These are phyloP conservation scores for Eufriesea mexicana DNA, from an alignment of 1,140 invertebrate genomes.

Conservation along the genomic window DNA sequence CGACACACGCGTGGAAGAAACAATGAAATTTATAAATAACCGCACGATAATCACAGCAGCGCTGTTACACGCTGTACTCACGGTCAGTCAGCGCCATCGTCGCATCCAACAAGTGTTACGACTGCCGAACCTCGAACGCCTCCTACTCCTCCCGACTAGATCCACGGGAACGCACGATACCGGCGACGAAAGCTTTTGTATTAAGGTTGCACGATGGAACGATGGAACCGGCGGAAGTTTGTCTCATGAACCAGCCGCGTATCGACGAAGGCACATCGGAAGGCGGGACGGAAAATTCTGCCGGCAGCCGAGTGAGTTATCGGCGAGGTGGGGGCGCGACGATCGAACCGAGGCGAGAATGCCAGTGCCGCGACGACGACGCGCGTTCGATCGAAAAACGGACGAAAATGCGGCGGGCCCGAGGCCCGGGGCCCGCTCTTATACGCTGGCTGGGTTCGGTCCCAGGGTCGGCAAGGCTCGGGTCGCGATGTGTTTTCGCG, in stretches of 20 bases:
- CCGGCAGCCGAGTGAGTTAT: background rate
- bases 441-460: constrained; percentile 38
- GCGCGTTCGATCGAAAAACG: constrained; percentile 41
- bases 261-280: background rate
- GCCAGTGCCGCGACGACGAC: background rate
- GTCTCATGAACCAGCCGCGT: background rate
- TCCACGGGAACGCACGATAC: background rate
- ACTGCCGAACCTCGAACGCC: background rate
- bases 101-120: background rate
- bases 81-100: background rate
- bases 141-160: too few species aligned
- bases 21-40: background rate
- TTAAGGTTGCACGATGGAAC: too few species aligned
- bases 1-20: too few species aligned
- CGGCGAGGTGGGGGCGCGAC: background rate
- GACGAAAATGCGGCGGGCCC: constrained; percentile 62
- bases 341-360: background rate
- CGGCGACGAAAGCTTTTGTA: too few species aligned
- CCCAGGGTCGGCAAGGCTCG: constrained; percentile 14
- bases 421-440: constrained; percentile 54
- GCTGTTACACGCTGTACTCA: background rate
- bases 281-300: background rate
- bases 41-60: background rate
- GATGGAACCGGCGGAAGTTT: background rate
- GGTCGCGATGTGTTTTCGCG: constrained; percentile 25